Base-by-base conservation (phyloP, 30 jellyfish, hydroid and myxozoan genomes). In the Catostylus mosaicus region DNA sequence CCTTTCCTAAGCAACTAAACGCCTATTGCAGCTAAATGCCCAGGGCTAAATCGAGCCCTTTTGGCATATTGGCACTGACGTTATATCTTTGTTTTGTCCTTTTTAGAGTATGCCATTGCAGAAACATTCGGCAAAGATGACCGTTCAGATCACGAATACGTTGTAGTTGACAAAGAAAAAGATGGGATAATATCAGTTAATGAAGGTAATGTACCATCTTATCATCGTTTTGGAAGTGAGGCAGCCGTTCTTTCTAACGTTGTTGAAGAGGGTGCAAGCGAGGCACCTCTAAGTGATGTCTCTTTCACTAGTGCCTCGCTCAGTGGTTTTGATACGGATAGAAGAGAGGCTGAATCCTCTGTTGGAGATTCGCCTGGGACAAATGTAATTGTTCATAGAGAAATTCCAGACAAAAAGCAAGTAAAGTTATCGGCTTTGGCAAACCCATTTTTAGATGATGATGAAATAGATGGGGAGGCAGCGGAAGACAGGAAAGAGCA, bases 121-220 rank as follows among this genome's bases (percentile, higher is more conserved):
- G 78, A 70, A 7, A 82, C 92, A 23, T 82, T 82, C 56, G 35
- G 71, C 6, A 29, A 40, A 36, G 80, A 19, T 23, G 62, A 52
- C 60, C 19, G 31, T 36, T n/a, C 57, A 32, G 96, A 86, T 59
- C 64, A 43, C 3, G 78, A 67, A 26, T 86, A 86, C 75, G 89
- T 86, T 68, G 75, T 86, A 0, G 86, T 86, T 3, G 89, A 76
- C 45, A 80, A 76, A 46, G 80, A 38, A n/a, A 40, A 46, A 0
- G 86, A 75, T 65, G 96, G 96, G 30, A 67, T 54, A 30, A 52
- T 86, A 27, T 62, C 85, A 20, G 82, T 86, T 48, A 50, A 73
- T 48, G 96, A 86, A 86, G 96, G 96, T 86, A 84, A 72, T n/a
- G 88, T 75, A 73, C 60, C 73, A 46, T 60, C 60, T 84, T 22